These are phyloP conservation scores for Orthonevra nobilis DNA, from an alignment of 2,888 invertebrate species.

Conservation along the genomic window DNA sequence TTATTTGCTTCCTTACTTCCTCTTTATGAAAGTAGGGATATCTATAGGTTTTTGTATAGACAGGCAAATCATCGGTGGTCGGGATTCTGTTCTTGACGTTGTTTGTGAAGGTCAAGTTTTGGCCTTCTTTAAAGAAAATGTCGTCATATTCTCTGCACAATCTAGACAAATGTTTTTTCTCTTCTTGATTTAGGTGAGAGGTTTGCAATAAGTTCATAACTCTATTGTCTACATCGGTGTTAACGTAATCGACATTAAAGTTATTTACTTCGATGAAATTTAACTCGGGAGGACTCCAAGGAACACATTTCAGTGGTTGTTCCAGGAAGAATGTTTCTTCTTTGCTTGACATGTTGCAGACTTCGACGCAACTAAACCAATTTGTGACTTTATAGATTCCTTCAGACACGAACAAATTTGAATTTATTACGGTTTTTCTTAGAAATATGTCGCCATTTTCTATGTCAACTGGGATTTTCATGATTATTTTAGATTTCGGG, in stretches of 20 bases:
- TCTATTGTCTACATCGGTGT: background rate
- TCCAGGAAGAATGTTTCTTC: too few relatives aligned
- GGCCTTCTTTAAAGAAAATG: slow-evolving; percentile 5
- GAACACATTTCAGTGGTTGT: too few relatives aligned
- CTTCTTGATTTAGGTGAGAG: background rate
- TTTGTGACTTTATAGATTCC: slow-evolving; percentile 7
- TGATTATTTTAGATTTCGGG: slow-evolving; percentile 16
- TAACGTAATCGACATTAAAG: background rate
- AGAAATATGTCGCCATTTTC: slow-evolving; percentile 3
- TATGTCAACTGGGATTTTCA: background rate
- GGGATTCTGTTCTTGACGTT: slow-evolving; percentile 10
- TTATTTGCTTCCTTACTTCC: slow-evolving; percentile 17
- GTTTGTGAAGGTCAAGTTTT: slow-evolving; percentile 1
- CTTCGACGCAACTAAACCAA: too few relatives aligned
- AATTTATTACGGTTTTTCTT: background rate
- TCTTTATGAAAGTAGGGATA: slow-evolving; percentile 10
- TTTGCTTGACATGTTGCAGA: too few relatives aligned
- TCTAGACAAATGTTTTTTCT: background rate
- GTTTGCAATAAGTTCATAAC: background rate
- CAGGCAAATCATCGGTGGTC: slow-evolving; percentile 3
- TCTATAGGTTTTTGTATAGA: slow-evolving; percentile 13
- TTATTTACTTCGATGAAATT: background rate
- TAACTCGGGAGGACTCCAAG: background rate
- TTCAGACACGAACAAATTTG: background rate
- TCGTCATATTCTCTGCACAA: slow-evolving; percentile 5